phyloP scores from a whole-genome alignment of 2,888 invertebrate genomes.

The Gibbula magus region DNA sequence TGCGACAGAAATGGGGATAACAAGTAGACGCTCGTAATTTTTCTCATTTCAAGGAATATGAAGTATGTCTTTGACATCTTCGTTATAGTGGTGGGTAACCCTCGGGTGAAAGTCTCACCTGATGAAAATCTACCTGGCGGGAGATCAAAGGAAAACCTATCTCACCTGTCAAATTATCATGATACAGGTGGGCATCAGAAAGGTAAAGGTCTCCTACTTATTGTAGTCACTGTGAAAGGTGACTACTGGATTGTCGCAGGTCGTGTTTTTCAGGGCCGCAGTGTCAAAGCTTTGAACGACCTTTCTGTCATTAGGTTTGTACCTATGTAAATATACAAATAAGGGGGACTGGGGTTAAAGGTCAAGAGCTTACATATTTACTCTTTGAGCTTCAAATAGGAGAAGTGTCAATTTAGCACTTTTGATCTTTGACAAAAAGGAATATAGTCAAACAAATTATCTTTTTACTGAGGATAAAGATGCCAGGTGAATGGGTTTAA shows the following conservation, averaged over 20 bases:
- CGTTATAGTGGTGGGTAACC: not conserved
- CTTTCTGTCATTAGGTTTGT: no score
- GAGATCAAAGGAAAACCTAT: constrained; percentile 8
- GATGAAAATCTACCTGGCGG: not conserved
- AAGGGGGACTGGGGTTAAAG: no score
- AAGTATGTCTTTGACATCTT: not conserved
- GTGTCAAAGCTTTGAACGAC: not conserved
- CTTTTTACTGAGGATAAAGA: no score
- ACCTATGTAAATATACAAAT: no score
- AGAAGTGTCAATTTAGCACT: no score
- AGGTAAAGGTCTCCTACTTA: not conserved
- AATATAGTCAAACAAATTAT: no score
- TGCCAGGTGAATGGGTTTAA: no score
- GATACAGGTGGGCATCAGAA: not conserved
- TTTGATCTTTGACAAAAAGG: no score
- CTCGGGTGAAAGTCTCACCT: not conserved
- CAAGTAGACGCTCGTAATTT: not conserved
- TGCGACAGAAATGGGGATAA: no score
- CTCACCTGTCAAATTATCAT: not conserved
- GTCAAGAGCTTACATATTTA: no score
- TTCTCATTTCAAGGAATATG: not conserved
- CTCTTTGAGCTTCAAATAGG: no score
- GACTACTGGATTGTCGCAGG: not conserved
- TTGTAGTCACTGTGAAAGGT: not conserved
- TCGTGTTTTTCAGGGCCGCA: not conserved